Percentiles rank a stretch among this genome's conserved stretches.
These are phyloP conservation scores for Holacanthella duospinosa DNA, from an alignment of 2,888 invertebrate species.

Conservation along the genomic window DNA sequence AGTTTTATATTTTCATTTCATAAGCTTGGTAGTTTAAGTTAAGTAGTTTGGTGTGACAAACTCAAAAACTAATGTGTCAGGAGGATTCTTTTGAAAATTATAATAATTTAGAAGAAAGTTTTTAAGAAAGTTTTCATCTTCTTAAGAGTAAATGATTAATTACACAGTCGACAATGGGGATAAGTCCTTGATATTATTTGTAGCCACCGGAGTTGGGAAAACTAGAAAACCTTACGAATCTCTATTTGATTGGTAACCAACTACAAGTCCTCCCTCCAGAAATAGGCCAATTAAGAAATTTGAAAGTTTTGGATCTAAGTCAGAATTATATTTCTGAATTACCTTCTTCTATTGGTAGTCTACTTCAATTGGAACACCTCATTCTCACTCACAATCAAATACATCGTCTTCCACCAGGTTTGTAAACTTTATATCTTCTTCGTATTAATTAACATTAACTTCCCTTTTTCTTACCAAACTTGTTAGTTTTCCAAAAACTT, in stretches of 20 bases:
- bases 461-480: no score
- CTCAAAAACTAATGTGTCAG: no score
- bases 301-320: not conserved
- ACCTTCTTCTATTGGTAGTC: not conserved
- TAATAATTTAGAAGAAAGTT: no score
- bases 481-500: no score
- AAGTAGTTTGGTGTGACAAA: no score
- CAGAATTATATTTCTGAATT: not conserved
- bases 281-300: not conserved
- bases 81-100: not conserved
- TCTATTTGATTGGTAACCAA: not conserved
- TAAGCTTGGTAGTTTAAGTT: no score
- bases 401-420: no score
- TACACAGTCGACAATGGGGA: no score
- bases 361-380: not conserved
- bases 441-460: no score
- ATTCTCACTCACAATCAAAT: not conserved
- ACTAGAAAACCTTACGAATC: not conserved
- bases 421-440: no score
- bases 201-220: not conserved
- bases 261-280: not conserved
- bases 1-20: no score
- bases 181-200: not conserved
- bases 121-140: no score
- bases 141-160: not conserved